Evolutionary conservation across 2,113 vertebrate genomes (phyloP), one percentile per base, ranked within the genome.

Genomic region (Phylloscopus trochiloides): DNA sequence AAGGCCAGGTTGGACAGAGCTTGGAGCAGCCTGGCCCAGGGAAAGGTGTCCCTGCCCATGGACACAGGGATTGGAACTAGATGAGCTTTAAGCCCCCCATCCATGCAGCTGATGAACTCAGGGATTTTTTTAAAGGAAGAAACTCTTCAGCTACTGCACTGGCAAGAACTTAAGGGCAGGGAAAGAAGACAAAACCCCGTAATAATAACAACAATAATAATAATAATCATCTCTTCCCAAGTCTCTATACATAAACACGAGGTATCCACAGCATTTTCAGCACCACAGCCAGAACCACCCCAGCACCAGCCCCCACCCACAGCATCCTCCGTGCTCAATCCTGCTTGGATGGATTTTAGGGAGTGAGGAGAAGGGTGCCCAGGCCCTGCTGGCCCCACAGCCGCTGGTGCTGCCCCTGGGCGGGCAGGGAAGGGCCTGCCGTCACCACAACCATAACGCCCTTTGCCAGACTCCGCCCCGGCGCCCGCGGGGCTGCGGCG

Each of bases 381-480:
- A 0, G 54, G 1, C 11, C 32, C 80, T 59, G 32, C 52, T 71
- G 57, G 6, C 38, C 31, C 34, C 47, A 9, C 47, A 32, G 14
- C 71, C 14, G 18, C 61, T 2, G 15, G 6, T 29, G 61, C 59
- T 32, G 52, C 38, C 47, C 32, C 42, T 3, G 59, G 31, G 21
- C 1, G 2, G 31, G 66, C 66, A 48, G 59, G 25, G 43, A 31
- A 31, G n/a, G 55, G 9, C 51, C 45, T 14, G 28, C 6, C 2
- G 38, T 17, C 66, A 43, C 8, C 42, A 4, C 63, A 5, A 1
- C 12, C 17, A 5, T 2, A 11, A 12, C 0, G 9, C n/a, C 50
- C 62, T 80, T 29, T 7, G 34, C 85, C 74, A 21, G 21, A 4
- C 28, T 32, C 68, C 1, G 51, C 84, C 63, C 66, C 5, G 0